phyloP scores from a whole-genome alignment of 1,140 invertebrate species.

The Brachionus rotundiformis region DNA sequence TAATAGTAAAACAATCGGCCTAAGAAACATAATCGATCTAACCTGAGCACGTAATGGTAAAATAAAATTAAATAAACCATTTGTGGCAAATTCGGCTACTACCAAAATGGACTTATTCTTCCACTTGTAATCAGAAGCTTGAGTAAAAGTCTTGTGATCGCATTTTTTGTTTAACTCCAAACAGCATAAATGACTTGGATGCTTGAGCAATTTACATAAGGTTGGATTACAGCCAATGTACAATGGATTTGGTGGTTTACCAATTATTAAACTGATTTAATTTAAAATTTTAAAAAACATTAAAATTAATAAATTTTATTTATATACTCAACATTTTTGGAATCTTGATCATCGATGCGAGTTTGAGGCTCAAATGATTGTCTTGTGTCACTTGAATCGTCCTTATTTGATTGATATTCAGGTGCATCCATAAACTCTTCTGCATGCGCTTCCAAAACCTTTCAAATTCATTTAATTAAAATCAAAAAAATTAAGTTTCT shows the following conservation, averaged over 20 bases:
- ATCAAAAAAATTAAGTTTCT: background rate
- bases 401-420: background rate
- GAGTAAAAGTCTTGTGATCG: background rate
- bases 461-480: background rate
- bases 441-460: slow-evolving; percentile 35
- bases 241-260: slow-evolving; percentile 32
- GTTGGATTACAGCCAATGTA: slow-evolving; percentile 42
- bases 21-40: slow-evolving; percentile 85
- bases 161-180: slow-evolving; percentile 40
- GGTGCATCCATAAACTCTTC: background rate
- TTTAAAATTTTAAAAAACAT: background rate
- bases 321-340: slow-evolving; percentile 27
- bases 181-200: slow-evolving; percentile 44
- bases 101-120: slow-evolving; percentile 93
- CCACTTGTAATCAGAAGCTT: slow-evolving; percentile 93
- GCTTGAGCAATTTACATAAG: slow-evolving; percentile 33
- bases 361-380: background rate
- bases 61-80: slow-evolving; percentile 97
- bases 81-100: slow-evolving; percentile 91
- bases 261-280: slow-evolving; percentile 20
- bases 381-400: background rate
- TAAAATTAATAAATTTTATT: background rate
- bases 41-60: slow-evolving; percentile 94
- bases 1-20: slow-evolving; percentile 90
- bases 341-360: background rate